These are phyloP conservation scores for Cephus nigrinus DNA, from an alignment of 2,888 invertebrate genomes.

Conservation along the genomic window DNA sequence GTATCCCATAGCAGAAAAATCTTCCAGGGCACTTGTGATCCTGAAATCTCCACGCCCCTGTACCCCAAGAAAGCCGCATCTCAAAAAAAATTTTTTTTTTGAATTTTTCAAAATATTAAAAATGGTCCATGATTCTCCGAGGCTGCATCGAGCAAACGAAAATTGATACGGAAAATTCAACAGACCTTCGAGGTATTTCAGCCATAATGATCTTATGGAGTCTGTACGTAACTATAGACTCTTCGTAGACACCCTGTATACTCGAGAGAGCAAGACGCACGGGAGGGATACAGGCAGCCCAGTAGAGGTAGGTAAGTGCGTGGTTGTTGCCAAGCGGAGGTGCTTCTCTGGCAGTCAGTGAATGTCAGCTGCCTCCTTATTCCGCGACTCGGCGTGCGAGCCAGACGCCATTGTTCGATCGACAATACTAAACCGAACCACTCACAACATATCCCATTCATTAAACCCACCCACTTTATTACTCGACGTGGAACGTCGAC, in stretches of 20 bases:
- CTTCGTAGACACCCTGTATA: background rate
- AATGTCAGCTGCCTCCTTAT: slow-evolving; percentile 59
- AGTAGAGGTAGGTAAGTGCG: slow-evolving; percentile 13
- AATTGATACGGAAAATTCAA: too few species aligned
- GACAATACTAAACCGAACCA: slow-evolving; percentile 60
- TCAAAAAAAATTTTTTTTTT: too few species aligned
- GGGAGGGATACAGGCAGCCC: background rate
- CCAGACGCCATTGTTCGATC: slow-evolving; percentile 62
- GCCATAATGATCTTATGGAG: background rate
- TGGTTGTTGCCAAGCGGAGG: slow-evolving; percentile 52
- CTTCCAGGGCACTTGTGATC: too few species aligned
- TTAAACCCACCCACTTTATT: slow-evolving; percentile 57
- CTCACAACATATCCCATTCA: slow-evolving; percentile 61
- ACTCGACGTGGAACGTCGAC: slow-evolving; percentile 18
- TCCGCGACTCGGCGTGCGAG: slow-evolving; percentile 47
- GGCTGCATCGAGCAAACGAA: too few species aligned
- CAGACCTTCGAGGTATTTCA: background rate
- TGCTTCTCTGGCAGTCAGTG: slow-evolving; percentile 52
- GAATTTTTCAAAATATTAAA: too few species aligned
- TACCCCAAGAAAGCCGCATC: fast-evolving
- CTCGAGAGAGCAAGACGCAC: background rate
- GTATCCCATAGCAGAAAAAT: background rate
- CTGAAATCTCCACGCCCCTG: background rate
- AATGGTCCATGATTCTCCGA: too few species aligned
- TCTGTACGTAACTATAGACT: background rate